A percentile compares a stretch with the other conserved stretches of the same genome.
phyloP scores from a whole-genome alignment of 1,140 invertebrate genomes.

The Thaumetopoea pityocampa region DNA sequence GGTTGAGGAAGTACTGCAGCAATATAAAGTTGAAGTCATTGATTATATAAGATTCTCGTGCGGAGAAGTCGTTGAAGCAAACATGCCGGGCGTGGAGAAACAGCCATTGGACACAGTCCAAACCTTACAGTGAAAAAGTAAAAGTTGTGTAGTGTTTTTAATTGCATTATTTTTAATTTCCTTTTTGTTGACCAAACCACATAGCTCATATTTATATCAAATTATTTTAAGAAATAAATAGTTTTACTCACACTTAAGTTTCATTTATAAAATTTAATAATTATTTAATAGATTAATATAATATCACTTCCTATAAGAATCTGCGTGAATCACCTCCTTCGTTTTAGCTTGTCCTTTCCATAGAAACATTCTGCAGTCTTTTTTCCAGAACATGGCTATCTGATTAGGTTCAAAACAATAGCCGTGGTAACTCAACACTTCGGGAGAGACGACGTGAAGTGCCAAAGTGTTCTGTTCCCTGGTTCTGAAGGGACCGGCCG shows the following conservation, averaged over 20 bases:
- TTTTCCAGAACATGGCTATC: constrained; percentile 78
- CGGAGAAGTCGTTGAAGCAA: constrained; percentile 77
- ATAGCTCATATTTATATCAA: constrained; percentile 22
- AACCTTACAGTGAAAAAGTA: constrained; percentile 76
- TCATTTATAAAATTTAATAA: constrained; percentile 12
- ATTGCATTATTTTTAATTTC: constrained; percentile 3
- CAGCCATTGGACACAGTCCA: constrained; percentile 77
- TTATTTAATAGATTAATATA: constrained; percentile 3
- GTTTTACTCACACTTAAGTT: constrained; percentile 9
- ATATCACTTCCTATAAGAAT: constrained; percentile 29
- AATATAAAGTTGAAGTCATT: constrained; percentile 82
- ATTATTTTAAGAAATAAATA: constrained; percentile 19
- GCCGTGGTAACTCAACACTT: constrained; percentile 60
- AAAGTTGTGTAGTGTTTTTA: constrained; percentile 7
- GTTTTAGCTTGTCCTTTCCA: constrained; percentile 76
- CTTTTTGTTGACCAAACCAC: constrained; percentile 10
- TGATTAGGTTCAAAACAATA: constrained; percentile 53
- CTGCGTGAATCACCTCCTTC: constrained; percentile 37
- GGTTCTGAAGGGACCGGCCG: constrained; percentile 49
- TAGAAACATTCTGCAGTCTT: constrained; percentile 80
- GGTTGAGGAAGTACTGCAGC: constrained; percentile 84
- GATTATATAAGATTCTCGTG: constrained; percentile 92
- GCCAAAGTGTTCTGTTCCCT: constrained; percentile 58
- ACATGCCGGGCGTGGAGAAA: constrained; percentile 62
- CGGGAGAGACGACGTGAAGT: constrained; percentile 57